These are phyloP conservation scores for Semicossyphus pulcher DNA, from an alignment of 2,113 vertebrate species.

Conservation along the genomic window DNA sequence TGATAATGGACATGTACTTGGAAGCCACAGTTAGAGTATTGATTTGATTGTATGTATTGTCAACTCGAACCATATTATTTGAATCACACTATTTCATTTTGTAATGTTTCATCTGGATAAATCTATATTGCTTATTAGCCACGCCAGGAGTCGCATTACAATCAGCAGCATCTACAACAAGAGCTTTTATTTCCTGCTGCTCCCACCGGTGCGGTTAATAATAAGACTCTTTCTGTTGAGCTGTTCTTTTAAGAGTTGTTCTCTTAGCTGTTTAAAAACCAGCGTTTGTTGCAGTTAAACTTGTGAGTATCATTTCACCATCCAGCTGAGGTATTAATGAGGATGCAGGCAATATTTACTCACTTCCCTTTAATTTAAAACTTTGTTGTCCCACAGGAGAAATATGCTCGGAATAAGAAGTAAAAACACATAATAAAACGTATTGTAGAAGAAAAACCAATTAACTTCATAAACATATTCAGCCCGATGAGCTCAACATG, in stretches of 20 bases:
- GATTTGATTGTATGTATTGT: slow-evolving; percentile 21
- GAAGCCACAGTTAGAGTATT: neutral
- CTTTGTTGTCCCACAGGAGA: neutral
- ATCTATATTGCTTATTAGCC: neutral
- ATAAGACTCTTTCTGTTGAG: neutral
- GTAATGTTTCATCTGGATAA: slow-evolving; percentile 4
- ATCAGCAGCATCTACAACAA: neutral
- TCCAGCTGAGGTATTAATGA: neutral
- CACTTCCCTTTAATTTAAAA: neutral
- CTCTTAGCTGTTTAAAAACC: neutral
- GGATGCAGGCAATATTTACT: neutral
- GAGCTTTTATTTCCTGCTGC: neutral
- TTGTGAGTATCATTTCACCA: neutral
- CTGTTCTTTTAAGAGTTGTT: neutral
- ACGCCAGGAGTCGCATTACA: neutral
- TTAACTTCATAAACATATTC: slow-evolving; percentile 6
- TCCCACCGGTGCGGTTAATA: neutral
- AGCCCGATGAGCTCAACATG: neutral
- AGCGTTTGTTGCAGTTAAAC: neutral
- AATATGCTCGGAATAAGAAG: neutral
- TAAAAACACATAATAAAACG: neutral
- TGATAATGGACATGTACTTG: neutral
- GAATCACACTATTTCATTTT: neutral
- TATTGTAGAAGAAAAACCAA: neutral
- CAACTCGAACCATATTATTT: neutral